These are phyloP conservation scores for Cordilura impudica DNA, from an alignment of 2,888 invertebrate genomes.

Conservation along the genomic window DNA sequence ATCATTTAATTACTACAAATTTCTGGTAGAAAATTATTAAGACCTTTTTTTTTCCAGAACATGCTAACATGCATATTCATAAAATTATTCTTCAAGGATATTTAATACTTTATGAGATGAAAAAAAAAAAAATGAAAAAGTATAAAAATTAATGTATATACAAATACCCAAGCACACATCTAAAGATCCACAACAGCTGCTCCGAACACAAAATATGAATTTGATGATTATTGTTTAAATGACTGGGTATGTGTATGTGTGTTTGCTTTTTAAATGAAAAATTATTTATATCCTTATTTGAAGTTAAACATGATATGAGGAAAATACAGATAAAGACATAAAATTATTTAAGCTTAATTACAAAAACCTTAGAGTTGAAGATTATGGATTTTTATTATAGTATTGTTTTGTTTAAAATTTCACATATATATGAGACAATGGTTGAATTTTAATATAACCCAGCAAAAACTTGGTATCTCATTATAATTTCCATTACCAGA, in stretches of 20 bases:
- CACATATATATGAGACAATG: no score
- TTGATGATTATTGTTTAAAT: conserved; percentile 2
- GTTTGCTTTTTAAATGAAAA: neutral
- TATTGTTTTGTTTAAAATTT: no score
- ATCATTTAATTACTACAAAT: no score
- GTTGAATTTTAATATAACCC: no score
- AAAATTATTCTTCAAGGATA: conserved; percentile 29
- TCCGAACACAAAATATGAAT: neutral
- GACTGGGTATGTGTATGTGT: neutral
- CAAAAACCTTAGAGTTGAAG: no score
- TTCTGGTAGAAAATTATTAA: no score
- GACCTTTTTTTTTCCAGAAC: no score
- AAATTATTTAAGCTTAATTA: no score
- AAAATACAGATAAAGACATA: neutral
- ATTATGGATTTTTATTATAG: no score
- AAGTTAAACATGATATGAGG: neutral
- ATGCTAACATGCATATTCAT: neutral
- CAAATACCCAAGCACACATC: neutral
- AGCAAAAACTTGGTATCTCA: no score
- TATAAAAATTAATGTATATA: neutral
- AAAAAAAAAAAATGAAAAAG: neutral
- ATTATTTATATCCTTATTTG: neutral
- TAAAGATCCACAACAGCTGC: conserved; percentile 10
- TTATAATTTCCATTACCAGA: no score
- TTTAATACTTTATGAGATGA: conserved; percentile 37